Conservation (phyloP, 1,140 invertebrate genomes). For the Tribolium madens region DNA sequence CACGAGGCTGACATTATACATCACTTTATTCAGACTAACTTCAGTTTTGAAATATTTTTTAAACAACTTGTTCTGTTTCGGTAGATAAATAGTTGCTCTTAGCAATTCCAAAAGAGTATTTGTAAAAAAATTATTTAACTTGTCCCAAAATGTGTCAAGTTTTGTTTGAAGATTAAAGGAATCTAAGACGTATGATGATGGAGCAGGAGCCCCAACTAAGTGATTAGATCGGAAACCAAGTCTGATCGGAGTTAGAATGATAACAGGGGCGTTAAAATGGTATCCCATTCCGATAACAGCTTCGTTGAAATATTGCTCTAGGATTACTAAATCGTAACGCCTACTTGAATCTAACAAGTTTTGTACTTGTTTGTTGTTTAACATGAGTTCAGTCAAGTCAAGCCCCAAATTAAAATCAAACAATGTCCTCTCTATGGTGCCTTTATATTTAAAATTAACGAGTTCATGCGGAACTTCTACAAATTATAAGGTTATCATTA, state of each 20-base stretch:
- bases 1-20: slow-evolving; percentile 54
- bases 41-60: slow-evolving; percentile 50
- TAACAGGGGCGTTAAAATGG: slow-evolving; percentile 42
- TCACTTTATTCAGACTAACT: slow-evolving; percentile 43
- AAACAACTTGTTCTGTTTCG: slow-evolving; percentile 21
- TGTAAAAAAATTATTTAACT: background rate
- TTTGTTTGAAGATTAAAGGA: slow-evolving; percentile 45
- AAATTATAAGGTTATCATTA: background rate
- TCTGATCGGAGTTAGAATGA: background rate
- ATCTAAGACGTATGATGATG: slow-evolving; percentile 29
- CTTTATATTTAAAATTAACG: background rate
- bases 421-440: background rate
- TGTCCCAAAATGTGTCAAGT: background rate
- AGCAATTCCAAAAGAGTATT: background rate
- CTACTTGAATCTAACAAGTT: slow-evolving; percentile 14
- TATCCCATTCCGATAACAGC: slow-evolving; percentile 21
- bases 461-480: background rate
- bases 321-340: slow-evolving; percentile 26
- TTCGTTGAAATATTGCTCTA: slow-evolving; percentile 41
- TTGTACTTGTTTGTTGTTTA: slow-evolving; percentile 13
- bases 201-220: background rate
- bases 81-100: background rate
- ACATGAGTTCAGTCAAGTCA: background rate
- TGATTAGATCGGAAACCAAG: background rate
- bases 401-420: background rate